Percentiles rank a stretch among this genome's conserved stretches.
Conservation (phyloP, 1,140 invertebrate genomes). For the Ceratina calcarata region DNA sequence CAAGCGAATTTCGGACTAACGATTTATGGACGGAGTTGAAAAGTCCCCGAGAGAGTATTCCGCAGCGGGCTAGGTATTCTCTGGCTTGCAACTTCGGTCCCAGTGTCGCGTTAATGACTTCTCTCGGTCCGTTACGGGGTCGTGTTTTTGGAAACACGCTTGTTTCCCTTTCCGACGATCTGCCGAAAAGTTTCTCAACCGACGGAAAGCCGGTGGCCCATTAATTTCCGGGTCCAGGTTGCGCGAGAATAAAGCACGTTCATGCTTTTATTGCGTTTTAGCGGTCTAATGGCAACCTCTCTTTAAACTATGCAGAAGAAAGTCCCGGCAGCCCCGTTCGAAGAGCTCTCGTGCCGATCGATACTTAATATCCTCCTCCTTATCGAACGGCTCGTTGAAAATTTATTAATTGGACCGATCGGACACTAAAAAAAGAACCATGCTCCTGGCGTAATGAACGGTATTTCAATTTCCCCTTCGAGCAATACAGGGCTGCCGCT, state of each 20-base stretch:
- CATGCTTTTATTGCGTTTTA: conserved; percentile 10
- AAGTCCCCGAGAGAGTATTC: conserved; percentile 11
- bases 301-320: not conserved
- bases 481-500: not conserved
- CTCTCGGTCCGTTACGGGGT: not conserved
- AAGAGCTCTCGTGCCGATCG: conserved; percentile 6
- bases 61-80: not conserved
- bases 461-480: conserved; percentile 13
- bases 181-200: conserved; percentile 15
- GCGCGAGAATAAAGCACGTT: not conserved
- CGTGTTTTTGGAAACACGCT: conserved; percentile 37
- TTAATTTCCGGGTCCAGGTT: conserved; percentile 9
- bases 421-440: not conserved
- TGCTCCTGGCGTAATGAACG: not conserved
- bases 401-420: conserved; percentile 34
- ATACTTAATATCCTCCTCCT: conserved; percentile 7
- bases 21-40: conserved; percentile 40
- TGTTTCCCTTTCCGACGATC: conserved; percentile 3
- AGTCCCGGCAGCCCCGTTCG: not conserved
- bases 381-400: not conserved
- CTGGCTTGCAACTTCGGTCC: not conserved
- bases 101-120: conserved; percentile 41
- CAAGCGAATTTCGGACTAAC: not conserved
- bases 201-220: not conserved
- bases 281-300: not conserved